Evolutionary conservation across 2,888 invertebrate species (phyloP), one percentile per base, ranked within the genome.

Genomic region (Drosophila differens): DNA sequence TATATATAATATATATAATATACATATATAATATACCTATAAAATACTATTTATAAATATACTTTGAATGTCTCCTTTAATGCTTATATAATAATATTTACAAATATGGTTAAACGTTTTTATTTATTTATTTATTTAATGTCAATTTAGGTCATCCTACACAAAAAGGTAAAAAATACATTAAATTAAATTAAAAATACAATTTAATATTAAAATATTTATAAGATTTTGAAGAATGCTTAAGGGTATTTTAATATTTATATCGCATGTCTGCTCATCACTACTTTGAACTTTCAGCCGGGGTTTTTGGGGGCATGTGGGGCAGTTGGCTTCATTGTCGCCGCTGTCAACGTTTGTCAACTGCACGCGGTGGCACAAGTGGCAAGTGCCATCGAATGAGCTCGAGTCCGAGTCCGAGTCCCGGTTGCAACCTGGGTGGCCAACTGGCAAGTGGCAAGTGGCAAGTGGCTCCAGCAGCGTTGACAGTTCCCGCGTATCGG

Each of bases 321-420:
- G 35, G 44, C 44, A 44, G 63, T 35, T 59, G 67, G 60, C 37
- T 55, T 75, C 83, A 86, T 83, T 86, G 86, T 88, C 87, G 89
- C 82, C 85, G 82, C 87, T 89, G 87, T 87, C 87, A 87, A 77
- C 88, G 87, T 89, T 87, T 87, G 90, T 87, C 90, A 87, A 89
- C 77, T 77, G 81, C 70, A 76, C 70, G 68, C 79, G 37, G 53
- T 70, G 81, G 63, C 72, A 69, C 47, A 47, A 76, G 66, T 69
- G 35, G 64, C 30, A 22, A 33, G 67, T 52, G 65, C 35, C 58
- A 67, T 59, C 44, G 59, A 70, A 72, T 64, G 44, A 62, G 62
- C 72, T 64, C 62, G 77, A 60, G 68, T 55, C 22, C 62, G 77
- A 60, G 68, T 55, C 22, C 16, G 9, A 25, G 25, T 28, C 25